Evolutionary conservation across 2,113 vertebrate species (phyloP).

Genomic region (Kobus ellipsiprymnus): DNA sequence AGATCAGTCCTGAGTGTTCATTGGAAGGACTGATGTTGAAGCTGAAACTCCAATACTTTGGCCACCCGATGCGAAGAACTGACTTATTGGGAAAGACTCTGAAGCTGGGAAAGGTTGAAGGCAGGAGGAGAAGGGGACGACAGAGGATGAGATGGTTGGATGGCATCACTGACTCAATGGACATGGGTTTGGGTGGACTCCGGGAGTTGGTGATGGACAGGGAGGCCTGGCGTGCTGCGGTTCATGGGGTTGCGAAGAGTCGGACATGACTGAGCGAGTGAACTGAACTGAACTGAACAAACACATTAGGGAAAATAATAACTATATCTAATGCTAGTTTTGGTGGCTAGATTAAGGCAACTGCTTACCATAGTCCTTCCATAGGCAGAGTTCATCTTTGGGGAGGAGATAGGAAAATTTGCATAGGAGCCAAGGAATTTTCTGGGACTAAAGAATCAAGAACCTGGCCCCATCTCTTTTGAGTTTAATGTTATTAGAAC

Average conservation of each 20-base stretch:
- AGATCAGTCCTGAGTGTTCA: not conserved
- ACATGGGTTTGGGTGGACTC: too few relatives aligned
- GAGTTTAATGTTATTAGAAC: not conserved
- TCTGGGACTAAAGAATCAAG: not conserved
- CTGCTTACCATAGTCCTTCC: not conserved
- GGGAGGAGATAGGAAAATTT: not conserved
- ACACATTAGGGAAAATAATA: not conserved
- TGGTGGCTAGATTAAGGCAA: not conserved
- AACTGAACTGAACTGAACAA: not conserved
- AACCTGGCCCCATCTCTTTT: not conserved
- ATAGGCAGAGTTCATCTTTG: not conserved
- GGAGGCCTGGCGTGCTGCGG: not conserved
- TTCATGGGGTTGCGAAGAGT: not conserved
- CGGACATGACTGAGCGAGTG: rapidly evolving
- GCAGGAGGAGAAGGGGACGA: too few relatives aligned
- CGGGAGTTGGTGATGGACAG: not conserved
- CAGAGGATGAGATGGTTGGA: too few relatives aligned
- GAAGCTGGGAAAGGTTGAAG: too few relatives aligned
- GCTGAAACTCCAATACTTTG: too few relatives aligned
- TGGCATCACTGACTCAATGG: too few relatives aligned
- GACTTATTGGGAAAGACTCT: too few relatives aligned
- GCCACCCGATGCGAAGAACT: rapidly evolving
- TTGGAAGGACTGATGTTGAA: too few relatives aligned
- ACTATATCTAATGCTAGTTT: not conserved
- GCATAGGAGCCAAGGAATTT: not conserved